phyloP scores from a whole-genome alignment of 2,888 invertebrate genomes.

The Torymus aiolomorphi region DNA sequence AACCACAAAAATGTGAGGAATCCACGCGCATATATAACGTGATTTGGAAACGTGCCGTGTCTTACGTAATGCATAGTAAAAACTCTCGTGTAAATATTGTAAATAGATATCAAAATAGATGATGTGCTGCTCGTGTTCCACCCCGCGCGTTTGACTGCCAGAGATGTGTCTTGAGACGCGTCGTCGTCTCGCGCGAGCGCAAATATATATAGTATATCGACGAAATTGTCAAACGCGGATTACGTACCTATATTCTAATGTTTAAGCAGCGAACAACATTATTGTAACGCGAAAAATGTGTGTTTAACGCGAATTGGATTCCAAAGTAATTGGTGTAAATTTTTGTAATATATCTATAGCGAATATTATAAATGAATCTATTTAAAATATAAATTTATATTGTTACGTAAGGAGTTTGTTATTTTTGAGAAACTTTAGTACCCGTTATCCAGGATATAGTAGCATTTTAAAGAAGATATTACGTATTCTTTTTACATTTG shows the following conservation, averaged over 20 bases:
- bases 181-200: too few species aligned
- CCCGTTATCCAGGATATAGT: too few species aligned
- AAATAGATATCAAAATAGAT: constrained; percentile 57
- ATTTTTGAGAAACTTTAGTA: too few species aligned
- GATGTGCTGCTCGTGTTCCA: neutral
- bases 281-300: neutral
- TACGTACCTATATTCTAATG: too few species aligned
- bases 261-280: too few species aligned
- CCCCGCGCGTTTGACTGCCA: constrained; percentile 17
- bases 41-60: constrained; percentile 20
- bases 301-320: constrained; percentile 18
- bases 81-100: constrained; percentile 63
- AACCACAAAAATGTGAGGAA: too few species aligned
- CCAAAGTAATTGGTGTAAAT: constrained; percentile 24
- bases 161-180: neutral
- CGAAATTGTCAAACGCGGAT: too few species aligned
- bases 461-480: too few species aligned
- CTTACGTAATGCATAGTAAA: constrained; percentile 22
- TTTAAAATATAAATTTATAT: constrained; percentile 42
- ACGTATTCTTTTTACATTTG: too few species aligned
- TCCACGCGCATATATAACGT: neutral
- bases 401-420: constrained; percentile 5
- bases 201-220: too few species aligned
- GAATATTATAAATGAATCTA: neutral
- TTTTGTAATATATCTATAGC: constrained; percentile 38